These are phyloP conservation scores for Agrochola lota DNA, from an alignment of 2,888 invertebrate species.

Conservation along the genomic window DNA sequence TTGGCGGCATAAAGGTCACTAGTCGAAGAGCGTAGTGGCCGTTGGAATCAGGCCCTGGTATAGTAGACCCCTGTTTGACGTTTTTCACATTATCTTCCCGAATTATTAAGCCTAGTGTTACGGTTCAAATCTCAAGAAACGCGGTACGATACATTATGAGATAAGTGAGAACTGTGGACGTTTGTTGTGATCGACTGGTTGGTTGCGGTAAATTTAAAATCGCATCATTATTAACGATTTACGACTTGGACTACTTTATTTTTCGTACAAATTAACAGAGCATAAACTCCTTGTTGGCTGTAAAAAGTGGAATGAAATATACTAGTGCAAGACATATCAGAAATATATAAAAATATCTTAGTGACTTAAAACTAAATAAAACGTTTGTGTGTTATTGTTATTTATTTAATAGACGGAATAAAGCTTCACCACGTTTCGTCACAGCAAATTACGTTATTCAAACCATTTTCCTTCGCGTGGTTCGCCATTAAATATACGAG, in stretches of 20 bases:
- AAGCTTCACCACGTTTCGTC: conserved; percentile 88
- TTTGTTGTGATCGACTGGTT: conserved; percentile 73
- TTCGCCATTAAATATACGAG: conserved; percentile 82
- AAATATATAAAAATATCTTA: conserved; percentile 40
- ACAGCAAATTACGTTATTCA: conserved; percentile 88
- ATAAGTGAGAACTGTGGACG: conserved; percentile 75
- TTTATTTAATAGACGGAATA: conserved; percentile 67
- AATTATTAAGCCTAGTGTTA: conserved; percentile 71
- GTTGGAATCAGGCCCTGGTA: conserved; percentile 70
- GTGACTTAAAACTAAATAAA: conserved; percentile 49
- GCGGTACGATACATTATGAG: conserved; percentile 66
- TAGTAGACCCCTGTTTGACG: conserved; percentile 66
- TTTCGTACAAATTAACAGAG: conserved; percentile 7
- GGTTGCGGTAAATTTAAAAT: conserved; percentile 72
- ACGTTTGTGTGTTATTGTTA: conserved; percentile 42
- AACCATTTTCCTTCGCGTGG: conserved; percentile 83
- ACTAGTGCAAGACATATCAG: conserved; percentile 52
- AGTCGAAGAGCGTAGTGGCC: conserved; percentile 72
- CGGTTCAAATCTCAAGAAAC: conserved; percentile 68
- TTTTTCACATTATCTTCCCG: conserved; percentile 63
- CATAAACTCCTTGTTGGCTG: conserved; percentile 32
- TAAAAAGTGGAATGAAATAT: conserved; percentile 55
- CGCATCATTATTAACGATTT: conserved; percentile 38
- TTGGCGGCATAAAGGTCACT: conserved; percentile 80
- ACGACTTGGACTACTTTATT: conserved; percentile 12